phyloP scores from a whole-genome alignment of 2,113 vertebrate genomes.

The Cephalopterus ornatus region DNA sequence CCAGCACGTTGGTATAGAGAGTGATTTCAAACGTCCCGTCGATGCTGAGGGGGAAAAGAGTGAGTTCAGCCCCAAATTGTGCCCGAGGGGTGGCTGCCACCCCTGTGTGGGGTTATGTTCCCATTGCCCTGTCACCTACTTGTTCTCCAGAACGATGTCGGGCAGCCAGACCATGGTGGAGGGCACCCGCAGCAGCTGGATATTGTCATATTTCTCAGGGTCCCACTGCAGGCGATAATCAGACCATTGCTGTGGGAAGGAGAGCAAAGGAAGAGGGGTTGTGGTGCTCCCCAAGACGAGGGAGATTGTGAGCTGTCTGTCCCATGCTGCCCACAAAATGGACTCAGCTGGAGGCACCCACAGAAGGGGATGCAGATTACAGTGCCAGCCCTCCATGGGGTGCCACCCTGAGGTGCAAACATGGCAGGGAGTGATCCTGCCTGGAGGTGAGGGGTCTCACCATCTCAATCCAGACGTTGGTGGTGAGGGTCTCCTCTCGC shows the following conservation, averaged over 20 bases:
- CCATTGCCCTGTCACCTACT: conserved; percentile 70
- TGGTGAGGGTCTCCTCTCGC: conserved; percentile 90
- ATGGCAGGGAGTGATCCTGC: neutral
- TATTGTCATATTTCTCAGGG: conserved; percentile 75
- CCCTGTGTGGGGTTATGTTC: rapidly evolving
- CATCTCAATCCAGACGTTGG: conserved; percentile 95
- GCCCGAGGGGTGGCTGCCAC: neutral
- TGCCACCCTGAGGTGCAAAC: neutral
- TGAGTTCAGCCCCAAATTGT: neutral
- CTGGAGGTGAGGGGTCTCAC: conserved; percentile 71
- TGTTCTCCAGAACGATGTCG: conserved; percentile 91
- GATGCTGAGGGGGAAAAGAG: conserved; percentile 71
- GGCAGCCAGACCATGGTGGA: conserved; percentile 93
- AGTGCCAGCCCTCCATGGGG: neutral
- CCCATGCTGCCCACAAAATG: neutral
- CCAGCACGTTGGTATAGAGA: conserved; percentile 84
- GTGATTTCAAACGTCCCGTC: conserved; percentile 91
- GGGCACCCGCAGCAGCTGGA: conserved; percentile 82
- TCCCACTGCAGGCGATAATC: conserved; percentile 92
- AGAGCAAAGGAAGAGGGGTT: neutral
- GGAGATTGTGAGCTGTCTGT: neutral
- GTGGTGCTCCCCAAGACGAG: rapidly evolving
- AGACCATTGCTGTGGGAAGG: conserved; percentile 80
- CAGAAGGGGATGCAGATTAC: neutral
- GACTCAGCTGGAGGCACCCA: neutral